Base-by-base conservation (phyloP, 2,113 vertebrate species). In the Lasiurus cinereus region DNA sequence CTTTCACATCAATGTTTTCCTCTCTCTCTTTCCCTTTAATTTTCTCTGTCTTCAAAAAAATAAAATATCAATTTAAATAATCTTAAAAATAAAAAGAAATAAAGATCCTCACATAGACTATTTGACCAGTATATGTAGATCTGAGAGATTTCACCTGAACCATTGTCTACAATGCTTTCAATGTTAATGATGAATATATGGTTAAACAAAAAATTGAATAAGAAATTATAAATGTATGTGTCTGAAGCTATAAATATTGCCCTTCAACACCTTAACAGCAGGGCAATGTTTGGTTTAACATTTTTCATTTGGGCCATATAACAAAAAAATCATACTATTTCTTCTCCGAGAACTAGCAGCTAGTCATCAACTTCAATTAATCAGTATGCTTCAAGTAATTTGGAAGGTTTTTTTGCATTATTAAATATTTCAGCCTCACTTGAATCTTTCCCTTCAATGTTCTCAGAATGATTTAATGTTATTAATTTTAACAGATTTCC, bases 341-440 rank as follows among this genome's bases (percentile, higher is more conserved):
- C 76, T 90, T 70, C 16, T 85, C 69, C 84, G 67, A 31, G 13
- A 93, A 93, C 46, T 76, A 12, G 15, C n/a, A 93, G n/a, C 2
- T 83, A 16, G n/a, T 77, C 62, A 62, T 46, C 31, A 70, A 27
- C 94, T 91, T 95, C 56, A 92, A 33, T 70, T 94, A 80, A 78
- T 89, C 14, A 66, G n/a, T 19, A 70, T 79, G 19, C 22, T 90
- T 94, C 29, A 78, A 85, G 19, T 77, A 54, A 62, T 88, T 33
- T 56, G 73, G 31, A 94, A 93, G 62, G 18, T 21, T 96, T 59
- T 84, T 85, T 91, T 91, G 10, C 52, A 52, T 89, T 93, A 73
- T 89, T 86, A 91, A 78, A 22, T 83, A 67, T 82, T 91, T 91
- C 27, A 89, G 22, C 21, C 90, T 13, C 27, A 79, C 46, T 77